phyloP scores from a whole-genome alignment of 1,140 invertebrate species.

The Drosophila tani region DNA sequence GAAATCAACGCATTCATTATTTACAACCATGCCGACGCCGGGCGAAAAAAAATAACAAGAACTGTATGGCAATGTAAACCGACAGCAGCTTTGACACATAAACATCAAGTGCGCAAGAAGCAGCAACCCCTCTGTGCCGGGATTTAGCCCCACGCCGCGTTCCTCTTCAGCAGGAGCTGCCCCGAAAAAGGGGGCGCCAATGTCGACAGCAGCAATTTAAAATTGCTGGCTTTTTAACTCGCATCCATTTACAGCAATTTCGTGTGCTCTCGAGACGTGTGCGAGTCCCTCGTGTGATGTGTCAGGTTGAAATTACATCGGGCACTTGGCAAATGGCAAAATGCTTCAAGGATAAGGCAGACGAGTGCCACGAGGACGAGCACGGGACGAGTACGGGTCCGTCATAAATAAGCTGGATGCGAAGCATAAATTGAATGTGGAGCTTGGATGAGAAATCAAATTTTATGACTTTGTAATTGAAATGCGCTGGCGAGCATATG shows the following conservation, averaged over 20 bases:
- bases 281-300: conserved; percentile 66
- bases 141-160: not conserved
- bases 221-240: conserved; percentile 83
- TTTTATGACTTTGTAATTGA: conserved; percentile 83
- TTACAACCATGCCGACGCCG: conserved; percentile 58
- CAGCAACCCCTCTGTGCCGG: conserved; percentile 12
- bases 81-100: conserved; percentile 76
- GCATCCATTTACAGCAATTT: conserved; percentile 83
- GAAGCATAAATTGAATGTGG: conserved; percentile 65
- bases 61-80: conserved; percentile 63
- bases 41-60: conserved; percentile 38
- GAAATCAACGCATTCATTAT: conserved; percentile 81
- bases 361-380: not conserved
- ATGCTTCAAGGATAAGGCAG: conserved; percentile 63
- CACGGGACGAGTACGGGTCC: not conserved
- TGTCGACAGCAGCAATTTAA: conserved; percentile 79
- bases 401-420: conserved; percentile 67
- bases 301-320: conserved; percentile 83
- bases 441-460: conserved; percentile 72
- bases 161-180: not conserved
- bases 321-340: conserved; percentile 67
- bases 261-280: conserved; percentile 57
- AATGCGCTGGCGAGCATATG: conserved; percentile 59
- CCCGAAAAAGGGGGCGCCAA: conserved; percentile 51
- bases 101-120: conserved; percentile 76